Evolutionary conservation across 2,888 invertebrate species (phyloP).

Genomic region (Rugalucina vietnamica): DNA sequence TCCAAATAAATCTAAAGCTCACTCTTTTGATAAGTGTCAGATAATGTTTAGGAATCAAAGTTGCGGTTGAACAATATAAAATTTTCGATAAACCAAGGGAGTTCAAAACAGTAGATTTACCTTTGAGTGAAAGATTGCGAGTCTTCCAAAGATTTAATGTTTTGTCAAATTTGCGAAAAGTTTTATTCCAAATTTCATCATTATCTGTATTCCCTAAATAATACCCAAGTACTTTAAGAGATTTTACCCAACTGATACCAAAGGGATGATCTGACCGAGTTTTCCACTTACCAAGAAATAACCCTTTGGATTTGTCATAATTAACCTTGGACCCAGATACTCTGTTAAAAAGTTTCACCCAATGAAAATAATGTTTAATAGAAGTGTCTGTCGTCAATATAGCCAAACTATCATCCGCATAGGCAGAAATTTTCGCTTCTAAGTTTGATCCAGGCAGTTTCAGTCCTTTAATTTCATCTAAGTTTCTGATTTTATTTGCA

Average conservation of each 20-base stretch:
- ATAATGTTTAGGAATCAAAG: slow-evolving; percentile 10
- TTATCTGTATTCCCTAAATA: background rate
- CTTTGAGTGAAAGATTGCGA: background rate
- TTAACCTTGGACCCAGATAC: slow-evolving; percentile 53
- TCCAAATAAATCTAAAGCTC: background rate
- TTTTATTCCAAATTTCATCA: too few relatives aligned
- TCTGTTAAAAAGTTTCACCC: slow-evolving; percentile 20
- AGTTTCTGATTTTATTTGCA: slow-evolving; percentile 32
- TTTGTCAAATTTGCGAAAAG: background rate
- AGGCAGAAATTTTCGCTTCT: slow-evolving; percentile 29
- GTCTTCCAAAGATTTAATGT: background rate
- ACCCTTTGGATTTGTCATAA: slow-evolving; percentile 51
- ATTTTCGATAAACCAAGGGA: slow-evolving; percentile 8
- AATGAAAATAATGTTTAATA: slow-evolving; percentile 2
- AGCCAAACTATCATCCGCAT: slow-evolving; percentile 35
- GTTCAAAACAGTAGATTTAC: slow-evolving; percentile 29
- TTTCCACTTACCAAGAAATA: slow-evolving; percentile 61
- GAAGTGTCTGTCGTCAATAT: slow-evolving; percentile 24
- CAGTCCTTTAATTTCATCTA: slow-evolving; percentile 22
- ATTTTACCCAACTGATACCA: slow-evolving; percentile 38
- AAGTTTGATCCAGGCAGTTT: slow-evolving; percentile 27
- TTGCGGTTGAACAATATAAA: background rate
- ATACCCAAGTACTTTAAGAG: background rate
- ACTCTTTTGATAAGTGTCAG: too few relatives aligned
- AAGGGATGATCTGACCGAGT: slow-evolving; percentile 57